phyloP scores from a whole-genome alignment of 2,888 invertebrate genomes.

The Nineta flava region DNA sequence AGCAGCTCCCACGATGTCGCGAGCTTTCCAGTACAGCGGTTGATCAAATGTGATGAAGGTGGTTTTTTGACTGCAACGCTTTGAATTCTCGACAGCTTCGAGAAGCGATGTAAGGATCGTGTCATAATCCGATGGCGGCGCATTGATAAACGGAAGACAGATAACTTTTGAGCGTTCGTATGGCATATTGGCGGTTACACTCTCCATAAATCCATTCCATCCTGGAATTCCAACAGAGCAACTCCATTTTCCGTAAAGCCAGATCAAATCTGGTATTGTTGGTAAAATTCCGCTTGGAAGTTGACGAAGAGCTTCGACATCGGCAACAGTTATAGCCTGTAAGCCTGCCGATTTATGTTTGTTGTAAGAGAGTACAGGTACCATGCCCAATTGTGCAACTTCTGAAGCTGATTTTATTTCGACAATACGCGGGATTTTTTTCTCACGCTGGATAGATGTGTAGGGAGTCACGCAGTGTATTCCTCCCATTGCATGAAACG shows the following conservation, averaged over 20 bases:
- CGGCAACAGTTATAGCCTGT: too few species aligned
- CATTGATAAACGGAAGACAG: background rate
- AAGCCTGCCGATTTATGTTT: too few species aligned
- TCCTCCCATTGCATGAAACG: too few species aligned
- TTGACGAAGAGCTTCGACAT: too few species aligned
- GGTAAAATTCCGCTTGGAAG: too few species aligned
- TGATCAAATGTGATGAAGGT: background rate
- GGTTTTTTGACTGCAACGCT: background rate
- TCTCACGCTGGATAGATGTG: too few species aligned
- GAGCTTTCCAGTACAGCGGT: background rate
- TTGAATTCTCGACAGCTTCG: background rate
- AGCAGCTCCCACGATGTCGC: background rate
- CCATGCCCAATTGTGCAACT: too few species aligned
- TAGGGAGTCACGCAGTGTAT: too few species aligned
- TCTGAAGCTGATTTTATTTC: too few species aligned
- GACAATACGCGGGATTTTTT: too few species aligned
- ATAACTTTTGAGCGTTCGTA: slow-evolving; percentile 1
- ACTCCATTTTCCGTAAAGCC: slow-evolving; percentile 11
- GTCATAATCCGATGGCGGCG: background rate
- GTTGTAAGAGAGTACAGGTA: too few species aligned
- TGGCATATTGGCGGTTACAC: slow-evolving; percentile 7
- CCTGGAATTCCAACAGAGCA: slow-evolving; percentile 8
- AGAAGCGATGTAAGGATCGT: background rate
- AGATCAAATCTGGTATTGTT: slow-evolving; percentile 3
- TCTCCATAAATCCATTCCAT: slow-evolving; percentile 15